phyloP scores from a whole-genome alignment of 2,888 invertebrate species.

The Norana najaformis region DNA sequence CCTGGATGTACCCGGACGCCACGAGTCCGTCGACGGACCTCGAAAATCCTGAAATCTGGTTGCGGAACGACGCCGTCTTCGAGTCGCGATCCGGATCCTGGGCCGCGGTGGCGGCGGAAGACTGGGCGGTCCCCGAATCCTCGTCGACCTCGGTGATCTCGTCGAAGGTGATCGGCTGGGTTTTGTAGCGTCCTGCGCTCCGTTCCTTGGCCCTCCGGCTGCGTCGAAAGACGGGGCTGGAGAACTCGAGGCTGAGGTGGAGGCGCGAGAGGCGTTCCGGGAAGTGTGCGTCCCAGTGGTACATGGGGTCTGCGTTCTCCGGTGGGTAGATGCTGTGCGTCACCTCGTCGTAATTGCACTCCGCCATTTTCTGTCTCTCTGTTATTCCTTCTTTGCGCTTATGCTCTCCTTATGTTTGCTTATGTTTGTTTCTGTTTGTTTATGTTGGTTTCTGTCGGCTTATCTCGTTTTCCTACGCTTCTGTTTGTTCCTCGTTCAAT shows the following conservation, averaged over 20 bases:
- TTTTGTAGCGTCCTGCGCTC: constrained; percentile 68
- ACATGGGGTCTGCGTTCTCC: constrained; percentile 52
- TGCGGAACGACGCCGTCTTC: neutral
- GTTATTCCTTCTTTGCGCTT: neutral
- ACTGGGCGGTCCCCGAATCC: constrained; percentile 41
- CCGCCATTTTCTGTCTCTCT: constrained; percentile 31
- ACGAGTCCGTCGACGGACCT: constrained; percentile 60
- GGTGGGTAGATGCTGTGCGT: constrained; percentile 36
- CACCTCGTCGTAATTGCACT: constrained; percentile 43
- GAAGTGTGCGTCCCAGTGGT: constrained; percentile 71
- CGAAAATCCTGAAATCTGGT: constrained; percentile 47
- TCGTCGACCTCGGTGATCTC: constrained; percentile 73
- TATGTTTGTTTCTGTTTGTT: neutral
- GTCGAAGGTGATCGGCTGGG: constrained; percentile 76
- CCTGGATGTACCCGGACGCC: constrained; percentile 61
- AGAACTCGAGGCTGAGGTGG: constrained; percentile 61
- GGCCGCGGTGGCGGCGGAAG: neutral
- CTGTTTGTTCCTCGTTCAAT: no score
- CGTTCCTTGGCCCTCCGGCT: constrained; percentile 68
- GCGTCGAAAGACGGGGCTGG: constrained; percentile 49
- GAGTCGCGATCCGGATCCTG: neutral
- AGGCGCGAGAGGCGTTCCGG: constrained; percentile 73
- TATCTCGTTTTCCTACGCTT: neutral
- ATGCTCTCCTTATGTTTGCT: neutral
- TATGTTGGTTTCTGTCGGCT: neutral